Conservation (phyloP, 1,140 invertebrate genomes). For the Caenorhabditis latens region DNA sequence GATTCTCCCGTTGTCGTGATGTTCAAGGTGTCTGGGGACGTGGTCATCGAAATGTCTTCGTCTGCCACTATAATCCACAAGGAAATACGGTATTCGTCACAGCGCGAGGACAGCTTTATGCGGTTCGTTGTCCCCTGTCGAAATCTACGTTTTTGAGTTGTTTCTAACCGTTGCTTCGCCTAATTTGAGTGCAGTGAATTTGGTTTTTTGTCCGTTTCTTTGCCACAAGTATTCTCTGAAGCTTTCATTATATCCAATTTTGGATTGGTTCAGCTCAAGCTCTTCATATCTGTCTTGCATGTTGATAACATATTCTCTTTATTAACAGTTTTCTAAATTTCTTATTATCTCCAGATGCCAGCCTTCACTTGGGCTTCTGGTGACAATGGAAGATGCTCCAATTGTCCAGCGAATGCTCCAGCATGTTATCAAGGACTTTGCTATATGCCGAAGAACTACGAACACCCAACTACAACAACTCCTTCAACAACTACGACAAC, state of each 20-base stretch:
- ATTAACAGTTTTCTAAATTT: background rate
- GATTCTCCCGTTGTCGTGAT: constrained; percentile 74
- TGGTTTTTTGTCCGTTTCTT: constrained; percentile 12
- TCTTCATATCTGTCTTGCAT: background rate
- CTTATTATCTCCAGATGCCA: constrained; percentile 71
- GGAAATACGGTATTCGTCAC: constrained; percentile 76
- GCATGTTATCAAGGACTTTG: constrained; percentile 76
- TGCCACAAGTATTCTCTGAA: too few relatives aligned
- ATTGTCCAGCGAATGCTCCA: constrained; percentile 76
- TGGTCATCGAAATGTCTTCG: constrained; percentile 74
- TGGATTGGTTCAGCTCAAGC: background rate
- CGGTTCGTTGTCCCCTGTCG: constrained; percentile 69
- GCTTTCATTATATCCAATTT: too few relatives aligned
- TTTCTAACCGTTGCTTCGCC: constrained; percentile 47
- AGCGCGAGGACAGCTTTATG: constrained; percentile 70
- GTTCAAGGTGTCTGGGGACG: constrained; percentile 72
- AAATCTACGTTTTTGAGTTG: constrained; percentile 22
- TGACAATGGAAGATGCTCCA: constrained; percentile 69
- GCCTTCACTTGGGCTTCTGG: constrained; percentile 75
- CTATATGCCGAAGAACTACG: constrained; percentile 70
- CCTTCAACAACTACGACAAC: constrained; percentile 33
- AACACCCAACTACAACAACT: constrained; percentile 37
- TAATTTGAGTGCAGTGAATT: constrained; percentile 47
- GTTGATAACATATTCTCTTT: constrained; percentile 6
- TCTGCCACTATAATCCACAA: constrained; percentile 78